Base-by-base conservation (phyloP, 1,140 invertebrate genomes). In the Drosophila punjabiensis region DNA sequence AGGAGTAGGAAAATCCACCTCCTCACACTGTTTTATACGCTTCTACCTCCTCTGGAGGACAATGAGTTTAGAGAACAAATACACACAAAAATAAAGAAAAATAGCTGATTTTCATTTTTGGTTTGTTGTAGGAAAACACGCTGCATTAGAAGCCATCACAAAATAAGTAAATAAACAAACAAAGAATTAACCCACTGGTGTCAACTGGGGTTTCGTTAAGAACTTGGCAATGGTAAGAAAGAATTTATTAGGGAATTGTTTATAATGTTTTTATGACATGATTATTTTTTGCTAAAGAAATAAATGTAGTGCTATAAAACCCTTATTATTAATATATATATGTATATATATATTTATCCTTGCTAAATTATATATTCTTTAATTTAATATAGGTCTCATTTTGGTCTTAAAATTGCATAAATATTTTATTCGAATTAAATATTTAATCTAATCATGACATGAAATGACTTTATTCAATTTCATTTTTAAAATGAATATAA, bases 121-220 rank as follows among this genome's bases (percentile, higher is more conserved):
- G 32, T 50, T 28, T 52, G 32, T 35, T 30, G n/a, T 41, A 60
- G 50, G 37, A 24, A 52, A 75, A 52, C 41, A 67, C 28, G 50
- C 28, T 50, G 66, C 37, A 69, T 77, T 73, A 74, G 60, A 66
- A 53, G 20, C 59, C 55, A 66, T 18, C 68, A 30, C 14, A 77
- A 56, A 78, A 68, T 4, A 56, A 55, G 52, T 55, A 55, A 55
- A 55, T 18, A 65, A 83, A 76, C 74, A 76, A 90, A 76, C 43
- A 59, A 90, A 76, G 39, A 59, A 61, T 90, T 90, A 88, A 88
- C 74, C 75, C 77, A 28, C 47, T 61, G 48, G 24, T 55, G 59
- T 24, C 45, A 52, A 64, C 11, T 32, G 32, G 48, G 47, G 39
- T 52, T n/a, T 32, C 16, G 28, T 50, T 39, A 33, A 37, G 41